A percentile compares a stretch with the other conserved stretches of the same genome.
Conservation (phyloP, 2,113 vertebrate species). For the Junco hyemalis region DNA sequence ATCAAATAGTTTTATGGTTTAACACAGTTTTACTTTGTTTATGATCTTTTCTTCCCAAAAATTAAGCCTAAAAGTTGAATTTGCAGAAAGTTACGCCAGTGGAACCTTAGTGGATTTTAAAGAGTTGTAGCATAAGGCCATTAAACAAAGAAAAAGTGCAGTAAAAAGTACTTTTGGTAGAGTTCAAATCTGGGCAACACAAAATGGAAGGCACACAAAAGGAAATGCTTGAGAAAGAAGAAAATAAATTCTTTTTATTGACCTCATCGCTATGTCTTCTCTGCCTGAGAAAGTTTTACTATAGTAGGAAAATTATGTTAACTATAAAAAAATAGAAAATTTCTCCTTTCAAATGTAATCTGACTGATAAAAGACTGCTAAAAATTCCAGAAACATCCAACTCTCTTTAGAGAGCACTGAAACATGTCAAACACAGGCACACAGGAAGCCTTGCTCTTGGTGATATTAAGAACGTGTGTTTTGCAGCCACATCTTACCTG, state of each 20-base stretch:
- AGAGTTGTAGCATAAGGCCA: neutral
- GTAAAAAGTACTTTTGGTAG: neutral
- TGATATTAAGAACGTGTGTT: neutral
- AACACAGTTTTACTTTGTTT: neutral
- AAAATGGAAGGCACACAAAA: neutral
- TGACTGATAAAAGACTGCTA: neutral
- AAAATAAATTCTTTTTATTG: neutral
- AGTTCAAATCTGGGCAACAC: neutral
- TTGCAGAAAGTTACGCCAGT: neutral
- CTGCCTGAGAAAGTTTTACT: neutral
- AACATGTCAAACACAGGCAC: rapidly evolving
- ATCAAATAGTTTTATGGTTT: neutral
- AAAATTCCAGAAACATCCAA: neutral
- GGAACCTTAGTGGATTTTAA: neutral
- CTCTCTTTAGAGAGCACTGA: neutral
- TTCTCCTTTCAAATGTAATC: neutral
- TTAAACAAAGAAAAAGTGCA: neutral
- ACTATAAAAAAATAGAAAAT: neutral
- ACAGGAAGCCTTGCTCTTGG: neutral
- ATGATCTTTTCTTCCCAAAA: neutral
- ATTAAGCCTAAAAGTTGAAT: neutral
- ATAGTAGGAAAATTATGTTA: neutral
- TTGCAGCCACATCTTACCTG: slow-evolving; percentile 74
- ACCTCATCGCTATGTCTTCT: neutral
- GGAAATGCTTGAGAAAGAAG: neutral